A percentile compares a stretch with the other conserved stretches of the same genome.
phyloP scores from a whole-genome alignment of 1,140 invertebrate genomes.

The Hetaerina americana region DNA sequence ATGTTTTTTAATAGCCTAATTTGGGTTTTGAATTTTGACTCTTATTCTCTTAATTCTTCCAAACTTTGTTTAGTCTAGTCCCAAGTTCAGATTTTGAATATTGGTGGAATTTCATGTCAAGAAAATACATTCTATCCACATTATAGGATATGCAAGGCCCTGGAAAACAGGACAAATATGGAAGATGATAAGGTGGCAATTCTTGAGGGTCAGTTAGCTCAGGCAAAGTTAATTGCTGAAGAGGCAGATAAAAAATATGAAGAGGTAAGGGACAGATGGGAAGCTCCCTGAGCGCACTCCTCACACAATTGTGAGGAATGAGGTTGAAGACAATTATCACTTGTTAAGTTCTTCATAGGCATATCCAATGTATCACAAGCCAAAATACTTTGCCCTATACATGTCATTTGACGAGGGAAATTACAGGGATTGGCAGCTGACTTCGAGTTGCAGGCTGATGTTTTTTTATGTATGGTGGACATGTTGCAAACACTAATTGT shows the following conservation, averaged over 20 bases:
- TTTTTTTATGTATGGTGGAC: background rate
- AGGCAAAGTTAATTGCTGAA: slow-evolving; percentile 94
- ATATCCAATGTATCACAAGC: too few relatives aligned
- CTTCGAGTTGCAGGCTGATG: too few relatives aligned
- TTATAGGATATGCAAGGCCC: slow-evolving; percentile 90
- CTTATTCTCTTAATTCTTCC: too few relatives aligned
- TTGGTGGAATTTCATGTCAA: background rate
- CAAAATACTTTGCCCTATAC: too few relatives aligned
- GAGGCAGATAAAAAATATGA: slow-evolving; percentile 99
- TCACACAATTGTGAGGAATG: background rate
- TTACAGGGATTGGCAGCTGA: too few relatives aligned
- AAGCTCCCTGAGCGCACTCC: background rate
- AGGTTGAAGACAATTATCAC: too few relatives aligned
- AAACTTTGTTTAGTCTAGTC: background rate
- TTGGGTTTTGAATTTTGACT: too few relatives aligned
- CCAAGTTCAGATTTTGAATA: background rate
- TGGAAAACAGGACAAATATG: slow-evolving; percentile 97
- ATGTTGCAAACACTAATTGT: background rate
- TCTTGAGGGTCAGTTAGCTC: slow-evolving; percentile 86
- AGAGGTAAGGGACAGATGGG: slow-evolving; percentile 53
- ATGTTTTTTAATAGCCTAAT: too few relatives aligned
- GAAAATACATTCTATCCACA: background rate
- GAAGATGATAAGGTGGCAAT: slow-evolving; percentile 93
- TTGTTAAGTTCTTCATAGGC: too few relatives aligned
- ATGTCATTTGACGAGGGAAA: too few relatives aligned